Evolutionary conservation across 1,140 invertebrate species (phyloP).

Genomic region (Drosophila teissieri): DNA sequence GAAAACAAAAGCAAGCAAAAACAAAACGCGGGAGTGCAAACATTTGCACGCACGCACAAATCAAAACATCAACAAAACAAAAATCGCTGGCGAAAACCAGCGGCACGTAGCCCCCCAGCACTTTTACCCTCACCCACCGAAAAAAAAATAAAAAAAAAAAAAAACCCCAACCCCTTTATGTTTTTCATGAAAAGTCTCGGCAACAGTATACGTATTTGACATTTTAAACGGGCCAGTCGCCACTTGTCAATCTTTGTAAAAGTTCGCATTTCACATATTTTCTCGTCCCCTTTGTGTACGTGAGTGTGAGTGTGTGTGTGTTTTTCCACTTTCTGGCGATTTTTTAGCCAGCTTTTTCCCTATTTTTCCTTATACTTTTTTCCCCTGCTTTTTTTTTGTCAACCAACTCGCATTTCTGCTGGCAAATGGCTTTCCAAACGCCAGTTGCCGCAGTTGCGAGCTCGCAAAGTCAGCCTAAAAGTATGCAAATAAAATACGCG

Average conservation of each 20-base stretch:
- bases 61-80: conserved; percentile 80
- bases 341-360: conserved; percentile 29
- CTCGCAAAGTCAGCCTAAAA: conserved; percentile 76
- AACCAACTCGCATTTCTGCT: conserved; percentile 66
- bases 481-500: conserved; percentile 83
- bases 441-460: conserved; percentile 16
- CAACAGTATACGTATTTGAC: conserved; percentile 80
- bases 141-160: not conserved
- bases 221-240: conserved; percentile 81
- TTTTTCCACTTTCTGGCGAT: conserved; percentile 46
- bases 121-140: not conserved
- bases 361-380: conserved; percentile 9
- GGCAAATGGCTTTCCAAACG: conserved; percentile 77
- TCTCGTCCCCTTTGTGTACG: conserved; percentile 36
- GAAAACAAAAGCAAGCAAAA: conserved; percentile 47
- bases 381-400: conserved; percentile 32
- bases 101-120: conserved; percentile 50
- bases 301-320: conserved; percentile 13
- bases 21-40: conserved; percentile 78
- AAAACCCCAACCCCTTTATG: not conserved
- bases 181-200: conserved; percentile 75
- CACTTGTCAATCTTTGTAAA: conserved; percentile 83
- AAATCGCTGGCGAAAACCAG: conserved; percentile 63
- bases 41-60: conserved; percentile 82
- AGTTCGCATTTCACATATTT: conserved; percentile 82